Evolutionary conservation across 2,888 invertebrate species (phyloP).

Genomic region (Adineta ricciae): DNA sequence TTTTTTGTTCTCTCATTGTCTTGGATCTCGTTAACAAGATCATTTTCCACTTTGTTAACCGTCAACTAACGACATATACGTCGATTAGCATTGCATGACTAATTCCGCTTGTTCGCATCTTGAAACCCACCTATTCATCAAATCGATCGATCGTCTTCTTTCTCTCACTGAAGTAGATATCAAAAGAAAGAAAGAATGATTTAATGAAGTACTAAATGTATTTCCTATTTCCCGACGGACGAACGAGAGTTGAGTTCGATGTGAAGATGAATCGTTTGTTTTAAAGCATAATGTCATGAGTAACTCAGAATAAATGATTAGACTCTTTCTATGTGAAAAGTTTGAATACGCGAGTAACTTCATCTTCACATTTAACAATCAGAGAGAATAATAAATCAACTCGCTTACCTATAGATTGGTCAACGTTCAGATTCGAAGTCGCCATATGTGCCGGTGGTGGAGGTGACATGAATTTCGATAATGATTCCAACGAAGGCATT

Average conservation of each 20-base stretch:
- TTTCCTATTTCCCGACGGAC: neutral
- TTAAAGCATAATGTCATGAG: neutral
- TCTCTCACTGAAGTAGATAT: too few species aligned
- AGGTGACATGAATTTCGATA: slow-evolving; percentile 20
- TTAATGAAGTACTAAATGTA: slow-evolving; percentile 23
- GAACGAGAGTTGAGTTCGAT: neutral
- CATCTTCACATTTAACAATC: slow-evolving; percentile 8
- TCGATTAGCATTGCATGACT: neutral
- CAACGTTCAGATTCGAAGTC: neutral
- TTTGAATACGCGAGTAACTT: neutral
- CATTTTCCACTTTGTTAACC: slow-evolving; percentile 1
- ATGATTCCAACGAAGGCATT: neutral
- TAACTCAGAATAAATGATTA: neutral
- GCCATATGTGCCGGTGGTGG: neutral
- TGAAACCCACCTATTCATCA: neutral
- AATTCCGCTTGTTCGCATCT: neutral
- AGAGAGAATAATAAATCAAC: neutral
- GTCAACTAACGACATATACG: neutral
- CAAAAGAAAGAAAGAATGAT: neutral
- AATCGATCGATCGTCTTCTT: neutral
- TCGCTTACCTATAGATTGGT: neutral
- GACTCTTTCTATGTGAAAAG: neutral
- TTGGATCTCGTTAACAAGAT: neutral
- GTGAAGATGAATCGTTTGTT: neutral
- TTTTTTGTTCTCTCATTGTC: neutral